Percentiles rank a stretch among this genome's conserved stretches.
These are phyloP conservation scores for Anticlea derivata DNA, from an alignment of 2,888 invertebrate species.

Conservation along the genomic window DNA sequence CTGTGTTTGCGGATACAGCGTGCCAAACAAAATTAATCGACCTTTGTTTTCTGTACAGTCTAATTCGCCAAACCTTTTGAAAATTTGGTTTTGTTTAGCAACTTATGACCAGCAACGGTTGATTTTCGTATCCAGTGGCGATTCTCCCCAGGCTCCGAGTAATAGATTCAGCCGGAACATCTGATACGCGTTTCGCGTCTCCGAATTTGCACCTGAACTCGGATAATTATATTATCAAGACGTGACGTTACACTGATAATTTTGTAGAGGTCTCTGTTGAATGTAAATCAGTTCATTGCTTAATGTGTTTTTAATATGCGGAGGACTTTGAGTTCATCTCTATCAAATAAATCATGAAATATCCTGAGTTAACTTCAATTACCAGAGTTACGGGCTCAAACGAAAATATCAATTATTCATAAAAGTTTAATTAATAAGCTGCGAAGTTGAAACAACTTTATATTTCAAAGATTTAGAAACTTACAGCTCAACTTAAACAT, in stretches of 20 bases:
- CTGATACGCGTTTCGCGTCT: constrained; percentile 33
- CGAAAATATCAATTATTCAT: neutral
- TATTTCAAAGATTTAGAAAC: constrained; percentile 4
- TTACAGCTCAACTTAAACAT: neutral
- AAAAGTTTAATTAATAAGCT: constrained; percentile 3
- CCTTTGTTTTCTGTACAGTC: too few relatives aligned
- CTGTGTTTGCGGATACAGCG: too few relatives aligned
- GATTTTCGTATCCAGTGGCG: neutral
- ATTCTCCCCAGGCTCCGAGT: neutral
- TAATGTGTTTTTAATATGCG: neutral
- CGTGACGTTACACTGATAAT: constrained; percentile 30
- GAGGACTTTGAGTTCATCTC: neutral
- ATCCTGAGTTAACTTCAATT: neutral
- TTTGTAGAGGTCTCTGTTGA: constrained; percentile 4
- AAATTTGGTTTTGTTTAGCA: too few relatives aligned
- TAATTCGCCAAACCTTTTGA: too few relatives aligned
- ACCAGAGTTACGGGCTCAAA: neutral
- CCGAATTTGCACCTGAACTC: constrained; percentile 37
- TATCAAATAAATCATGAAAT: neutral
- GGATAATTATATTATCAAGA: constrained; percentile 39
- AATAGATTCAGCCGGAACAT: constrained; percentile 33
- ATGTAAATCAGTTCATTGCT: neutral
- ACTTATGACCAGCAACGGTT: too few relatives aligned
- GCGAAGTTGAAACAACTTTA: neutral
- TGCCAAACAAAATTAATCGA: too few relatives aligned